Conservation (phyloP, 2,888 invertebrate species). For the Scotopteryx bipunctaria region DNA sequence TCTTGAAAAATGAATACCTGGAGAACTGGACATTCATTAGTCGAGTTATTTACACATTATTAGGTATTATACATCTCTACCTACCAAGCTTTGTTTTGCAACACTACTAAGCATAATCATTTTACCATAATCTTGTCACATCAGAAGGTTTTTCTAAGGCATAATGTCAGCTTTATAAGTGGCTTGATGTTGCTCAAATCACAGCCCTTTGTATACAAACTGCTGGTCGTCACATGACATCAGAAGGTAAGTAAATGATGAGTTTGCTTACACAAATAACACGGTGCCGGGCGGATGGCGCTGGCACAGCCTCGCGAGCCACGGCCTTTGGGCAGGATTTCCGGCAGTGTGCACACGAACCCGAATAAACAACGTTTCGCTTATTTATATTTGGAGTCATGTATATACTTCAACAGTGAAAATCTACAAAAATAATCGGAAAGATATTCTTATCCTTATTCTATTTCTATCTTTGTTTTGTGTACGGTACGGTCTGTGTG, state of each 20-base stretch:
- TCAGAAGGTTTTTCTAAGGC: too few relatives aligned
- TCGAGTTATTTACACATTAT: neutral
- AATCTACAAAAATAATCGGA: neutral
- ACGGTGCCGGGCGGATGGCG: constrained; percentile 44
- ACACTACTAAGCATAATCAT: constrained; percentile 9
- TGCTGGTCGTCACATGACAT: constrained; percentile 43
- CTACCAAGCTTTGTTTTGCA: constrained; percentile 5
- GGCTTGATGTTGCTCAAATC: constrained; percentile 27
- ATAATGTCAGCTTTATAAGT: constrained; percentile 26
- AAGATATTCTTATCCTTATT: neutral
- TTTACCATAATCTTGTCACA: too few relatives aligned
- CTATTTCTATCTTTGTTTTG: neutral
- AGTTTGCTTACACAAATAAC: constrained; percentile 44
- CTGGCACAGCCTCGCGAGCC: constrained; percentile 56
- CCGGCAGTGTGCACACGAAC: constrained; percentile 71
- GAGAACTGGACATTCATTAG: constrained; percentile 3
- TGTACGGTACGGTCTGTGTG: neutral
- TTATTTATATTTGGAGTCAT: constrained; percentile 27
- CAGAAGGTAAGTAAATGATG: constrained; percentile 42
- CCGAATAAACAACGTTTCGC: constrained; percentile 52
- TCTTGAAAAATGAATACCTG: constrained; percentile 11
- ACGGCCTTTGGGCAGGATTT: constrained; percentile 77
- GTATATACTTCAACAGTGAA: neutral
- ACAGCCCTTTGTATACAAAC: constrained; percentile 33
- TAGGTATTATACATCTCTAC: neutral